Evolutionary conservation across 2,888 invertebrate genomes (phyloP), one percentile per base, ranked within the genome.

Genomic region (Laothoe populi): DNA sequence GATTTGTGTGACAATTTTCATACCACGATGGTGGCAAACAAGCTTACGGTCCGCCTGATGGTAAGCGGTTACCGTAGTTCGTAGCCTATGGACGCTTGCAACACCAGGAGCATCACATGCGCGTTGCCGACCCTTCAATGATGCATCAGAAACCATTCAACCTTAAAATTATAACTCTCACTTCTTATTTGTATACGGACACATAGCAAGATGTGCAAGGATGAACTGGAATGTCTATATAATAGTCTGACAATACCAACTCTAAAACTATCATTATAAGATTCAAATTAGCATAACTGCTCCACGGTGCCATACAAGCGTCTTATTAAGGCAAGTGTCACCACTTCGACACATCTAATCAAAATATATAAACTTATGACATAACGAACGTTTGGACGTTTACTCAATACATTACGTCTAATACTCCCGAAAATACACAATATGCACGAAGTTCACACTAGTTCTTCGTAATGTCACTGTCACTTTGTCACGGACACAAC

Each of bases 321-420:
- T 38, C 11, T 38, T 38, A 1, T 8, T 53, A 53, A 53, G 53
- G 53, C 53, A 53, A 53, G 10, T 53, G 11, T 53, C 53, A 24
- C 46, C 31, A 4, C 31, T 31, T 31, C 16, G 35, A 53, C 16
- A 49, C n/a, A 46, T 24, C 53, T 53, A 53, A 19, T 53, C 53
- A 53, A 53, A 49, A 49, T 35, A 35, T 53, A 24, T 46, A 46
- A 46, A 46, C 46, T 46, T 11, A 53, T 35, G 0, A 35, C n/a
- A 53, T 53, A 53, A 53, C 53, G 53, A 31, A 53, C 53, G 16
- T 49, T 16, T 53, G 53, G 53, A 53, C 35, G 53, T 35, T 19
- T 31, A 53, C 31, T 53, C 31, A 53, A 53, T 53, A 53, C 53
- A 53, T 53, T 53, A 35, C 19, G 53, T 53, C 49, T 49, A 35